Evolutionary conservation across 2,888 invertebrate species (phyloP).

Genomic region (Thymelicus sylvestris): DNA sequence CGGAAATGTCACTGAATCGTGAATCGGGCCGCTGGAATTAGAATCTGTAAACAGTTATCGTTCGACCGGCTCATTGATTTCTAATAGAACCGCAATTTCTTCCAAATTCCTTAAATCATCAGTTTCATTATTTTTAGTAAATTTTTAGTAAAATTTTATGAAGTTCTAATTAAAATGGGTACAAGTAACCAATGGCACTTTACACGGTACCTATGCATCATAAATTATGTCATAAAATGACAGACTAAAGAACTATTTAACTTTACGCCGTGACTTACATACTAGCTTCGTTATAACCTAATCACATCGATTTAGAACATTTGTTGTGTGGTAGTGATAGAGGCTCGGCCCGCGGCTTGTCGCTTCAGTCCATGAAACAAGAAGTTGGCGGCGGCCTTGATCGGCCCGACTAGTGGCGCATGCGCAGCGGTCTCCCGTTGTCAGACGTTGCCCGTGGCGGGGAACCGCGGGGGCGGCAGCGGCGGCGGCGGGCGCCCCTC

Average conservation of each 20-base stretch:
- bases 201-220: conserved; percentile 75
- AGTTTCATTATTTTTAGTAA: conserved; percentile 41
- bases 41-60: conserved; percentile 54
- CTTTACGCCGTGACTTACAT: conserved; percentile 78
- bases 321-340: conserved; percentile 82
- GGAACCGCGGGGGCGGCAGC: conserved; percentile 92
- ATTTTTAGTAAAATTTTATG: conserved; percentile 57
- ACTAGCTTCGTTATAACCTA: conserved; percentile 76
- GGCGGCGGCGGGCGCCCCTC: conserved; percentile 91
- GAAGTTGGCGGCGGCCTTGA: conserved; percentile 88
- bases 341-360: conserved; percentile 72
- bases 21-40: conserved; percentile 54
- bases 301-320: conserved; percentile 85
- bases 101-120: conserved; percentile 41
- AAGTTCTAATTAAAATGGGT: conserved; percentile 75
- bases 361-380: conserved; percentile 87
- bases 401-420: conserved; percentile 85
- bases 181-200: conserved; percentile 76
- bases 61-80: conserved; percentile 35
- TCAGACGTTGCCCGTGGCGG: conserved; percentile 90
- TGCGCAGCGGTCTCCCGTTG: conserved; percentile 88
- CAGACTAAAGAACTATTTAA: conserved; percentile 79
- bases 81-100: conserved; percentile 37
- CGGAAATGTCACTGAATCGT: conserved; percentile 40
- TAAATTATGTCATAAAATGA: conserved; percentile 81